Evolutionary conservation across 2,797 vertebrate species (phyloP), one percentile per base, ranked within the genome.

Genomic region (Enteromius afrohamiltoni): DNA sequence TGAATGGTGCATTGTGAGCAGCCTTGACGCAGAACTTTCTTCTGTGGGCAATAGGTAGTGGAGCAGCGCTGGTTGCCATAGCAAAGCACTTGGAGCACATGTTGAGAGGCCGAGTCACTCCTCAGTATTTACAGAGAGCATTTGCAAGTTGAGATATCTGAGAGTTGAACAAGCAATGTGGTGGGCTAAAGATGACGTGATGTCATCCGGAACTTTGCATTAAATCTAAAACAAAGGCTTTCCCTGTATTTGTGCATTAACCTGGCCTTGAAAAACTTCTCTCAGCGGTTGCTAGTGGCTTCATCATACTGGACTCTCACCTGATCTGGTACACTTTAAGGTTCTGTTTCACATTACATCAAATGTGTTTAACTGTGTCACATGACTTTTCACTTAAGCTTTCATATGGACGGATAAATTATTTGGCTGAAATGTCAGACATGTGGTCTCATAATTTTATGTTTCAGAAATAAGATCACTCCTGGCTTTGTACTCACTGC

Each of bases 11-110:
- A 45, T 80, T 85, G 67, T 84, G 84, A 80, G 80, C 85, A 80
- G 84, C 84, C 86, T 86, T 86, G 85, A 84, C 26, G 58, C 74
- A 70, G 71, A 75, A 64, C 86, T 76, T 73, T 83, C 88, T 81
- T 79, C 80, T 77, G 60, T 83, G 79, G 40, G 69, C 77, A 69
- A 77, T 29, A 55, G 67, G 83, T 87, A 80, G 83, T 71, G 79
- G 70, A 85, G 78, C 85, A 80, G 88, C 73, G 49, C 68, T 77
- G 58, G 90, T 91, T 91, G 85, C 88, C 89, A 91, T 91, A 90
- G 90, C 86, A 81, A 91, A 88, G 17, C 65, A 40, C 65, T n/a
- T 19, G 31, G 37, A 73, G 70, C 78, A 34, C 78, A 60, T 68
- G 71, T 53, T 40, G 67, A 62, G 68, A 80, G 77, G 31, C 79